These are phyloP conservation scores for Alentia gelatinosa DNA, from an alignment of 2,888 invertebrate species.

Conservation along the genomic window DNA sequence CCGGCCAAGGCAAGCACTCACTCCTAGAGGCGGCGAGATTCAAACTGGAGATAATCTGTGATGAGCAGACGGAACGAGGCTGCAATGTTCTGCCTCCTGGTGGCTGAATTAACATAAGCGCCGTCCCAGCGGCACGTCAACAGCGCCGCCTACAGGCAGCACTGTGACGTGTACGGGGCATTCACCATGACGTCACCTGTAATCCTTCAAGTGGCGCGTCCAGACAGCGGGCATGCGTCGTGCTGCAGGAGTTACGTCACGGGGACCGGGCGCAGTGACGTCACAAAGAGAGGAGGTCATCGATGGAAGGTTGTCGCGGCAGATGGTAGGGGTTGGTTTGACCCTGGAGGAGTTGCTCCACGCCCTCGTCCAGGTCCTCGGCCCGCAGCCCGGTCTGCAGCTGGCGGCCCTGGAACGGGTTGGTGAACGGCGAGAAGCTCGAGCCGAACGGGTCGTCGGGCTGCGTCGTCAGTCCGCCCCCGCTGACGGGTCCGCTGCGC, in stretches of 20 bases:
- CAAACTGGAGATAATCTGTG: too few species aligned
- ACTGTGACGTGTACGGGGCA: too few species aligned
- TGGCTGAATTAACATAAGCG: too few species aligned
- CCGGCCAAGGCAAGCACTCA: too few species aligned
- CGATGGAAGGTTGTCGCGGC: conserved; percentile 35
- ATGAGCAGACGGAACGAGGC: too few species aligned
- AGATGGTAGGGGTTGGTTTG: neutral
- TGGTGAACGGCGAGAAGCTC: neutral
- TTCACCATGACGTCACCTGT: too few species aligned
- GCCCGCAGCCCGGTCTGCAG: conserved; percentile 30
- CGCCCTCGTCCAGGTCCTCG: conserved; percentile 54
- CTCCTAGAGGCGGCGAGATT: too few species aligned
- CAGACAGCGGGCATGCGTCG: neutral
- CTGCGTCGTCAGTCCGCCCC: neutral
- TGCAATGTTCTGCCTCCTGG: too few species aligned
- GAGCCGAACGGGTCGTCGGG: neutral
- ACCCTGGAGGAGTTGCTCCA: conserved; percentile 17
- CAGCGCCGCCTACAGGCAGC: too few species aligned
- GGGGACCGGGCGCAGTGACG: neutral
- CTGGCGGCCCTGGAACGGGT: conserved; percentile 24
- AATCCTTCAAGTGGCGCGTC: too few species aligned
- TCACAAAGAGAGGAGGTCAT: conserved; percentile 52
- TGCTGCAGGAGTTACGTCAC: neutral
- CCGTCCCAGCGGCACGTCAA: too few species aligned
- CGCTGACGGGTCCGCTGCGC: neutral